Base-by-base conservation (phyloP, 2,888 invertebrate genomes). In the Euzophera pinguis region DNA sequence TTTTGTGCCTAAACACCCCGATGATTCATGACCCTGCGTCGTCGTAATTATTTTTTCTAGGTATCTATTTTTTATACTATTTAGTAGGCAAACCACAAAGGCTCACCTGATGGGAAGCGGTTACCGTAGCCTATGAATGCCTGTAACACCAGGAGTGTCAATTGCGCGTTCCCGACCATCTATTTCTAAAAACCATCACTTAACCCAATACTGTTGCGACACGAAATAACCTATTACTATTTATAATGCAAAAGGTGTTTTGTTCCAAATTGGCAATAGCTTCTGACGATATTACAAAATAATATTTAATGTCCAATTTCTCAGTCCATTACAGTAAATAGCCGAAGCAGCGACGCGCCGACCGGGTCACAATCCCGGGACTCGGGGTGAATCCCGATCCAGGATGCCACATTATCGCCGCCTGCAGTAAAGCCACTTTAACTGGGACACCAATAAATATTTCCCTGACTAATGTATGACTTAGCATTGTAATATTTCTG, bases 361-460 rank as follows among this genome's bases (percentile, higher is more conserved):
- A 63, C 59, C 55, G 53, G 54, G 55, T 48, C 59, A 50, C 50
- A 45, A 16, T 41, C 47, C 51, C 22, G 5, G 32, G 32, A 32
- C 32, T 32, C 32, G 64, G 64, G 59, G 50, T 52, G 73, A 67
- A 67, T 69, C 57, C 54, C 27, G 29, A 27, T 9, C 27, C 13
- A 38, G 27, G 32, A 7, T 1, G 32, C 29, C 39, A 32, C 39
- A 32, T 67, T 69, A 66, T 67, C 62, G 58, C 58, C 53, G 55
- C 34, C 54, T 55, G 35, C 42, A 57, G 59, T 62, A 64, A 66
- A 61, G 54, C 50, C 58, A 55, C 55, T 57, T 57, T 52, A 62
- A 52, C 58, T 41, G 61, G 63, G 54, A 59, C 64, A 50, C 53
- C 54, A 58, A 64, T 72, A 67, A 72, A 72, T 72, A 67, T 70